Base-by-base conservation (phyloP, 2,797 vertebrate genomes). In the Crax fasciolata region DNA sequence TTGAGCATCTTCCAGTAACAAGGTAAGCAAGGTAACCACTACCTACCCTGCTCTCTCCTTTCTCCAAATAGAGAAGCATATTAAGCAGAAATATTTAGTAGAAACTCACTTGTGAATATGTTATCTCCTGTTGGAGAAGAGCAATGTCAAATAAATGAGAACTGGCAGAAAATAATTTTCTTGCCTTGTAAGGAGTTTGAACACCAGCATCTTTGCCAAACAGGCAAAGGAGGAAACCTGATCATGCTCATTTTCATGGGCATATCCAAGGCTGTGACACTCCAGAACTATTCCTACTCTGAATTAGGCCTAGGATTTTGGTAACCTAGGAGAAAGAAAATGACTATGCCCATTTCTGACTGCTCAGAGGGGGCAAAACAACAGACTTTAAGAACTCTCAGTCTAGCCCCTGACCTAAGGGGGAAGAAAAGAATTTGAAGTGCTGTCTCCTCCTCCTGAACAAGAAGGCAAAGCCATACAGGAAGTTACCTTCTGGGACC, bases 61-160 rank as follows among this genome's bases (percentile, higher is more conserved):
- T 65, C 67, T 18, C 8, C 1, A 30, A 8, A 7, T 30, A 51
- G 25, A 21, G 9, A 35, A 39, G 27, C 18, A 27, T 19, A 28
- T 52, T 70, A 52, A 28, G 27, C 25, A 51, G 48, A 70, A 51
- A 25, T 39, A 13, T 52, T 70, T 51, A 20, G 20, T 70, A 70
- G 35, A 70, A 39, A 70, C 18, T 16, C 4, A 1, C 28, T n/a
- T 63, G 19, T 49, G 11, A 61, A 35, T 30, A 16, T 1, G 1
- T 19, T 38, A 35, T 35, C 14, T 85, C 21, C 43, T 70, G 2
- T 1, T 28, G 44, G 77, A 84, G 68, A 79, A 75, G 2, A 66
- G 57, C 8, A 23, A 13, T 0, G 0, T 20, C 21, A 76, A 75
- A 78, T 15, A 84, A 63, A 61, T 0, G 0, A 65, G 46, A 70